Conservation (phyloP, 2,113 vertebrate genomes). For the Tyto alba region DNA sequence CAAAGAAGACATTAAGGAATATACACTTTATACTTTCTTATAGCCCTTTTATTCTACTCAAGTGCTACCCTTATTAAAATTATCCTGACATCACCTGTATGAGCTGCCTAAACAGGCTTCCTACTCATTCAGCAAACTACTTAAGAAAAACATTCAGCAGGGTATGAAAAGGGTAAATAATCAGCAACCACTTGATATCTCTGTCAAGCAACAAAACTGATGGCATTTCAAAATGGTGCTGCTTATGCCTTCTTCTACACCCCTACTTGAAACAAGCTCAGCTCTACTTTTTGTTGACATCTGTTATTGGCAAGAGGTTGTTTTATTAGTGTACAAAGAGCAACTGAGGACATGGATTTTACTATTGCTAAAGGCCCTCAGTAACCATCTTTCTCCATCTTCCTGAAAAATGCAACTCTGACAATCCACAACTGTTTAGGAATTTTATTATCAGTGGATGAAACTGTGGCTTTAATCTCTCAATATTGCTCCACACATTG, state of each 20-base stretch:
- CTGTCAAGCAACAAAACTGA: not conserved
- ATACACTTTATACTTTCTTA: not conserved
- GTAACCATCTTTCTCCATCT: not conserved
- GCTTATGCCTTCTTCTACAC: not conserved
- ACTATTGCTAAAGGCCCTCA: slow-evolving; percentile 7
- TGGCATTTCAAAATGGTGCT: slow-evolving; percentile 25
- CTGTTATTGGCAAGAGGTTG: not conserved
- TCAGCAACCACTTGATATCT: slow-evolving; percentile 2
- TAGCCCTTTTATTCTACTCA: not conserved
- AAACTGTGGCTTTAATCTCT: slow-evolving; percentile 27
- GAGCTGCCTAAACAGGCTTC: not conserved
- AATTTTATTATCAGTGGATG: slow-evolving; percentile 35
- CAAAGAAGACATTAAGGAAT: not conserved
- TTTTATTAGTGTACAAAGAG: not conserved
- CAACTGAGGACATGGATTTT: not conserved
- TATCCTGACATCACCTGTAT: not conserved
- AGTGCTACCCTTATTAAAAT: not conserved
- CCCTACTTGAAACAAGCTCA: not conserved
- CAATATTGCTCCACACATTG: not conserved
- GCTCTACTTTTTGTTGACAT: slow-evolving; percentile 26
- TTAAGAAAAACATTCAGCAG: not conserved
- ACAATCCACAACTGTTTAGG: slow-evolving; percentile 3
- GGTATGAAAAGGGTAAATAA: slow-evolving; percentile 2
- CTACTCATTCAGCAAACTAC: slow-evolving; percentile 6
- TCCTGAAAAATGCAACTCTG: not conserved